Evolutionary conservation across 1,140 invertebrate genomes (phyloP).

Genomic region (Lamellibrachia luymesi): DNA sequence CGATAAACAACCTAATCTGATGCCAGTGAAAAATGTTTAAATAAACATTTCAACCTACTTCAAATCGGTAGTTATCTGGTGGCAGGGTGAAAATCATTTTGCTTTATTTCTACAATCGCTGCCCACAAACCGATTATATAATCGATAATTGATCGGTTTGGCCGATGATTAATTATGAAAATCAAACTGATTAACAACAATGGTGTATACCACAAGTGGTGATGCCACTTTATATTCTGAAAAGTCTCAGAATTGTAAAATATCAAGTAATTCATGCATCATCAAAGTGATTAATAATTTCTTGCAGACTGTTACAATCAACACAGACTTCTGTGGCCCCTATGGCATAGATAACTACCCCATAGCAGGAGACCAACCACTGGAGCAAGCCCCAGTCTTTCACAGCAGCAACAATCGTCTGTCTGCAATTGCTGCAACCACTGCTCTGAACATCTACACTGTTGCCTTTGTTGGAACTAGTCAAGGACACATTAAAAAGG

Average conservation of each 20-base stretch:
- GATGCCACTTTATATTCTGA: background rate
- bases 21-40: too few species aligned
- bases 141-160: too few species aligned
- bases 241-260: background rate
- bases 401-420: background rate
- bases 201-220: background rate
- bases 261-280: background rate
- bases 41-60: too few species aligned
- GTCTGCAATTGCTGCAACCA: conserved; percentile 18
- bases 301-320: background rate
- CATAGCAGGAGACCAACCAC: background rate
- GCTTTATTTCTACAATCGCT: too few species aligned
- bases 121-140: too few species aligned
- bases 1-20: too few species aligned
- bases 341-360: background rate
- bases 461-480: conserved; percentile 18
- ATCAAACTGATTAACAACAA: too few species aligned
- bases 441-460: background rate
- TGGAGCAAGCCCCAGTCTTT: background rate
- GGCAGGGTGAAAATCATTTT: too few species aligned
- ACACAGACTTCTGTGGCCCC: background rate
- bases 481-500: conserved; percentile 20
- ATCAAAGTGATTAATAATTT: background rate
- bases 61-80: too few species aligned
- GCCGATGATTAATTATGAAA: too few species aligned